phyloP scores from a whole-genome alignment of 2,888 invertebrate genomes.

The Troides aeacus region DNA sequence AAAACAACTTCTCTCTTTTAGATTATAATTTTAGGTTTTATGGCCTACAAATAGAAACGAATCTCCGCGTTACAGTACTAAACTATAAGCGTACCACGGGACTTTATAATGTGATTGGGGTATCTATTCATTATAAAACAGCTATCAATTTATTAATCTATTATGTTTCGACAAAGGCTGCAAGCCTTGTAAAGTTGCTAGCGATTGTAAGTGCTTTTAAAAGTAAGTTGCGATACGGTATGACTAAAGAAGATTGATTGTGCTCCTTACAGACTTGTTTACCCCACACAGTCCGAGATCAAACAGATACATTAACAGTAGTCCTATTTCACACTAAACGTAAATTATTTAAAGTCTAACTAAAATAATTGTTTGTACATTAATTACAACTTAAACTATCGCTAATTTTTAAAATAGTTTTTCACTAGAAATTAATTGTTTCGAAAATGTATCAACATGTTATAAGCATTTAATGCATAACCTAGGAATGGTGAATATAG shows the following conservation, averaged over 20 bases:
- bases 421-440: too few relatives aligned
- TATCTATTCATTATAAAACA: neutral
- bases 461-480: neutral
- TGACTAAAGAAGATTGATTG: constrained; percentile 28
- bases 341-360: neutral
- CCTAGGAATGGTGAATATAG: neutral
- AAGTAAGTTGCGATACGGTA: constrained; percentile 12
- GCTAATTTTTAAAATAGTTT: too few relatives aligned
- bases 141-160: neutral
- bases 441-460: too few relatives aligned
- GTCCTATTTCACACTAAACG: neutral
- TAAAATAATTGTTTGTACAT: too few relatives aligned
- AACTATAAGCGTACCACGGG: neutral
- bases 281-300: neutral
- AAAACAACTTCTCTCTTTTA: too few relatives aligned
- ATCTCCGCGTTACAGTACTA: too few relatives aligned
- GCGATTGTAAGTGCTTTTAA: constrained; percentile 10
- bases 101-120: neutral
- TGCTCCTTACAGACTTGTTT: neutral
- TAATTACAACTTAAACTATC: too few relatives aligned
- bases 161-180: constrained; percentile 11
- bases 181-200: constrained; percentile 10
- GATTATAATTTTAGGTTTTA: too few relatives aligned
- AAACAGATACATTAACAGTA: neutral
- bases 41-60: too few relatives aligned